Evolutionary conservation across 2,888 invertebrate genomes (phyloP), one percentile per base, ranked within the genome.

Genomic region (Yponomeuta malinellus): DNA sequence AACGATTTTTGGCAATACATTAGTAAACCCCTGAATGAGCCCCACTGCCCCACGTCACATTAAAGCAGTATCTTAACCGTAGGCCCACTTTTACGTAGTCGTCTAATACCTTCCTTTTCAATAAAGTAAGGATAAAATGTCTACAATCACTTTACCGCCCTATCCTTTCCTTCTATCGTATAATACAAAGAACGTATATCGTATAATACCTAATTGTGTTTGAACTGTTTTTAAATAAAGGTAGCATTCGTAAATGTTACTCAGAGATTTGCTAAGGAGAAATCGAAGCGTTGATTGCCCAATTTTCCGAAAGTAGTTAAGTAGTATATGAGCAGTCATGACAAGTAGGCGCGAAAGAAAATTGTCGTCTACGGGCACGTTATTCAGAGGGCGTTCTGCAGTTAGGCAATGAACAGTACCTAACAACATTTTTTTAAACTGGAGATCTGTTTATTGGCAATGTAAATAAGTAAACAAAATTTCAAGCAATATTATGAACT

Each of bases 61-160:
- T 63, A 76, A 72, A 74, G 76, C 76, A 81, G 80, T 83, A 82
- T 74, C 73, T 72, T 10, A 70, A 75, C 52, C 74, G 78, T 78
- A 77, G 52, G 74, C 76, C 74, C 74, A n/a, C n/a, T 77, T 79
- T 79, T 76, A 77, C 75, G 75, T 43, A 43, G 43, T 72, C 71
- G 70, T 71, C 72, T 74, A 76, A 76, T 73, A 71, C 73, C 72
- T 73, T 76, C 76, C 73, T 76, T 75, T 71, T 72, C 1, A 43
- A 15, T 52, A 52, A 52, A 52, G 71, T 74, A 12, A 2, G 52
- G 1, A 23, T 23, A 23, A 23, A 23, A 73, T 71, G 72, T 74
- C 74, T 74, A 75, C 71, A 73, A 69, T 59, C 70, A 70, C 71
- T 73, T 71, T 63, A 67, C 48, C 33, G 31, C 37, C 10, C 67